Conservation (phyloP, 2,888 invertebrate genomes). For the Stenolophus ochropezus region DNA sequence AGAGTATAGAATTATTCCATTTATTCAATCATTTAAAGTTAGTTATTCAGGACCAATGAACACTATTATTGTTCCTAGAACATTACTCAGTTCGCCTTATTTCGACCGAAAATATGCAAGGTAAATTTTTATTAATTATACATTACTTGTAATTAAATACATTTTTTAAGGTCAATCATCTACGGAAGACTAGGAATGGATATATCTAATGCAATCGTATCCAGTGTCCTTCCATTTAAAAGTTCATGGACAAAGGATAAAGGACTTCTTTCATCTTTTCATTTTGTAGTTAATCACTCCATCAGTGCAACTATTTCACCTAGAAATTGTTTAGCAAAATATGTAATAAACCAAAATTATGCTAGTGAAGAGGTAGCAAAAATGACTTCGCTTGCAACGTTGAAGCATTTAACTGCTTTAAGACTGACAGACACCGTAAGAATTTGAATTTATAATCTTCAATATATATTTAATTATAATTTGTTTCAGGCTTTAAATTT, state of each 20-base stretch:
- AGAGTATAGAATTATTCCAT: constrained; percentile 67
- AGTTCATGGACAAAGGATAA: constrained; percentile 71
- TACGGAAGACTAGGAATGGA: constrained; percentile 74
- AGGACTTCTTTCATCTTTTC: constrained; percentile 71
- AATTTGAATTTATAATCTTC: too few relatives aligned
- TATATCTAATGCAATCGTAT: constrained; percentile 73
- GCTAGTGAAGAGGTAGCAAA: constrained; percentile 66
- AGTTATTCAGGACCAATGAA: constrained; percentile 72
- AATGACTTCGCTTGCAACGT: constrained; percentile 68
- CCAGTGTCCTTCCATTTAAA: constrained; percentile 71
- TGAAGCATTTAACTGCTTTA: constrained; percentile 69
- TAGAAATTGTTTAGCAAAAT: constrained; percentile 65
- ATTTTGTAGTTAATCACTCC: constrained; percentile 70
- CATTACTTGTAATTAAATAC: background rate
- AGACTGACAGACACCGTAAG: constrained; percentile 70
- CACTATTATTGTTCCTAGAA: constrained; percentile 73
- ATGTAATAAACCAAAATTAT: constrained; percentile 65
- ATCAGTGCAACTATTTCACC: constrained; percentile 63
- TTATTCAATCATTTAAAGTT: constrained; percentile 66
- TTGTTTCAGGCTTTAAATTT: constrained; percentile 66
- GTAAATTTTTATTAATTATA: constrained; percentile 66
- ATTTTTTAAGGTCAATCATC: constrained; percentile 71
- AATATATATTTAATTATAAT: too few relatives aligned
- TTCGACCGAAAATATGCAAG: constrained; percentile 72
- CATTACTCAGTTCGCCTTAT: constrained; percentile 71